phyloP scores from a whole-genome alignment of 1,140 invertebrate species.

The Drosophila trapezifrons region DNA sequence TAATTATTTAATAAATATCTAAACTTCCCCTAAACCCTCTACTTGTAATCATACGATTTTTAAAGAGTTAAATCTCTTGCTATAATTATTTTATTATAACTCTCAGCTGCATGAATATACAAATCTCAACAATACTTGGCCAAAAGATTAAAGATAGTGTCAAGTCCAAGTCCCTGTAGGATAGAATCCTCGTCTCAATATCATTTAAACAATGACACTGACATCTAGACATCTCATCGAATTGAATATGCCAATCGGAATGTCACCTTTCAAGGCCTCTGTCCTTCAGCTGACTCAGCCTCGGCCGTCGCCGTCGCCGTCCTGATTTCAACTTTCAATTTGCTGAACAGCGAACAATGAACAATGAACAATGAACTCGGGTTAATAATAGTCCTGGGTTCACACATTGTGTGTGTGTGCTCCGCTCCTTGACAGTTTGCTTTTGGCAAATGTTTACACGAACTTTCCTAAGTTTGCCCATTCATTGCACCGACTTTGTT shows the following conservation, averaged over 20 bases:
- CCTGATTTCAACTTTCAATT: constrained; percentile 47
- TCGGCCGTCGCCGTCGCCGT: not conserved
- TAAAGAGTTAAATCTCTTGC: too few relatives aligned
- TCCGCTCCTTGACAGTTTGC: constrained; percentile 13
- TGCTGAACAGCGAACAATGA: constrained; percentile 44
- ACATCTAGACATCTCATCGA: constrained; percentile 29
- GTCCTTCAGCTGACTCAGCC: not conserved
- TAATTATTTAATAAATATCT: too few relatives aligned
- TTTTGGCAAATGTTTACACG: constrained; percentile 47
- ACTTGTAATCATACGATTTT: too few relatives aligned
- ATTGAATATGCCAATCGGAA: constrained; percentile 46
- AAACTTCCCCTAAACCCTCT: too few relatives aligned
- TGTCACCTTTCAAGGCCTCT: constrained; percentile 16
- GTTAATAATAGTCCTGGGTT: constrained; percentile 52
- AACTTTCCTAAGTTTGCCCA: constrained; percentile 55
- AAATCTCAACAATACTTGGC: too few relatives aligned
- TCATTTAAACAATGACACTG: constrained; percentile 10
- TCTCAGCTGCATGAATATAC: too few relatives aligned
- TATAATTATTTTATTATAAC: too few relatives aligned
- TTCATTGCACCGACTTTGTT: constrained; percentile 67
- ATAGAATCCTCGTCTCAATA: constrained; percentile 6
- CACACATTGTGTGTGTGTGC: constrained; percentile 42
- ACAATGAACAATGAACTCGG: constrained; percentile 43
- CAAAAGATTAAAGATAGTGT: not conserved
- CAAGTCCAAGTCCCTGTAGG: not conserved